Percentiles rank a stretch among this genome's conserved stretches.
These are phyloP conservation scores for silkworm (Bombyx mori) DNA, from an alignment of 1,140 invertebrate species.

Conservation along the genomic window DNA sequence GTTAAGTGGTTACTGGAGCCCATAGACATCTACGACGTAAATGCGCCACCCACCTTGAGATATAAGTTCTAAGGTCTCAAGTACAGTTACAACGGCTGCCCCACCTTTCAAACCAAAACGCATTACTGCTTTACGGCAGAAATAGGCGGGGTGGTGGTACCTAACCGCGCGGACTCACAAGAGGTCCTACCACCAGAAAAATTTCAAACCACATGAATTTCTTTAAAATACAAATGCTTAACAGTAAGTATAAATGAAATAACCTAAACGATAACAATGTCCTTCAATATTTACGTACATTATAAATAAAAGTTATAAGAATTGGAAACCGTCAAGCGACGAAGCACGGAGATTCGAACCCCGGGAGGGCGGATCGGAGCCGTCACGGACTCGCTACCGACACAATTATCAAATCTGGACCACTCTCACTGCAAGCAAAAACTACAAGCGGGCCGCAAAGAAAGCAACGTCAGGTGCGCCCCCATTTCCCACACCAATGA, in stretches of 20 bases:
- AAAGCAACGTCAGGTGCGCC: conserved; percentile 64
- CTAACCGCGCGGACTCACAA: too few relatives aligned
- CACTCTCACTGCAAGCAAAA: conserved; percentile 69
- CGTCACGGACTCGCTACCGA: conserved; percentile 59
- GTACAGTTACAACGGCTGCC: too few relatives aligned
- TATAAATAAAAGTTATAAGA: background rate
- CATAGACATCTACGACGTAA: too few relatives aligned
- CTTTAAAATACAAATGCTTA: background rate
- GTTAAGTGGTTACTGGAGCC: too few relatives aligned
- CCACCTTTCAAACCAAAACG: too few relatives aligned
- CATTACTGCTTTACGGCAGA: too few relatives aligned
- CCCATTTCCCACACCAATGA: conserved; percentile 69
- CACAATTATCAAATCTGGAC: conserved; percentile 66
- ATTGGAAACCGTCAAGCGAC: background rate
- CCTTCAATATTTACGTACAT: conserved; percentile 7
- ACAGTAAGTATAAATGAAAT: background rate
- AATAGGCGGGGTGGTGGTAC: too few relatives aligned
- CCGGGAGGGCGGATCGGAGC: conserved; percentile 32
- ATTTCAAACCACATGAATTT: background rate
- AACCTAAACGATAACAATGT: background rate
- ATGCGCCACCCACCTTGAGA: too few relatives aligned
- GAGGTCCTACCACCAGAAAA: too few relatives aligned
- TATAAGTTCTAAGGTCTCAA: too few relatives aligned
- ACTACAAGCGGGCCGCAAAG: conserved; percentile 60
- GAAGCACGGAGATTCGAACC: conserved; percentile 13